Evolutionary conservation across 2,888 invertebrate species (phyloP), one percentile per base, ranked within the genome.

Genomic region (Vesta saturnalis): DNA sequence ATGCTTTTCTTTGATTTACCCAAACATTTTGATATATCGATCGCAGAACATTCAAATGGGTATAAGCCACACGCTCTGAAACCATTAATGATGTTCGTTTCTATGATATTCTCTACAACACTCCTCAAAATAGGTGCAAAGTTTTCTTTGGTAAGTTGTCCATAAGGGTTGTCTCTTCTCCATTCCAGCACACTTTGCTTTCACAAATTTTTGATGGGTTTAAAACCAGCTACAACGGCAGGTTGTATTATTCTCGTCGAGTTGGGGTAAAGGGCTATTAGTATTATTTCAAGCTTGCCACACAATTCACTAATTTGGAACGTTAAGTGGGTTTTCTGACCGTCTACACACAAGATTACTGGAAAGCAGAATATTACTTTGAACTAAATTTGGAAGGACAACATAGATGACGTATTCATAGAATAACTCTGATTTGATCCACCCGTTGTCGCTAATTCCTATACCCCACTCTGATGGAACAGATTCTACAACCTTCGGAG

Each of bases 261-360:
- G 18, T 78, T 79, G 12, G 78, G 78, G 61, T 78, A 78, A 8
- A 79, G 56, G n/a, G 70, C 69, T 49, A 76, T 68, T 21, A 77
- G 54, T 19, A 76, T 64, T 16, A 78, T 78, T 57, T 76, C 55
- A 6, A 76, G 55, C 59, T 77, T 67, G 10, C 54, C 60, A 62
- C 78, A 77, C 1, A 77, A 58, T 49, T 74, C 62, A 54, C 76
- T 76, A 3, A 75, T 19, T 21, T 73, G 35, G n/a, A 64, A 69
- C 0, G 72, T 65, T 5, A 76, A 15, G 55, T 76, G 73, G 1
- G 64, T 68, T 35, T 65, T 70, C 62, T 74, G 74, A 1, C 73
- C 73, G 56, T 73, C 73, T 6, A 64, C 18, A 35, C 64, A 67
- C 19, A 55, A 39, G 0, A 73, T 62, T 10, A 75, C 63, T 1